Base-by-base conservation (phyloP, 2,797 vertebrate genomes). In the Hirundo rustica region DNA sequence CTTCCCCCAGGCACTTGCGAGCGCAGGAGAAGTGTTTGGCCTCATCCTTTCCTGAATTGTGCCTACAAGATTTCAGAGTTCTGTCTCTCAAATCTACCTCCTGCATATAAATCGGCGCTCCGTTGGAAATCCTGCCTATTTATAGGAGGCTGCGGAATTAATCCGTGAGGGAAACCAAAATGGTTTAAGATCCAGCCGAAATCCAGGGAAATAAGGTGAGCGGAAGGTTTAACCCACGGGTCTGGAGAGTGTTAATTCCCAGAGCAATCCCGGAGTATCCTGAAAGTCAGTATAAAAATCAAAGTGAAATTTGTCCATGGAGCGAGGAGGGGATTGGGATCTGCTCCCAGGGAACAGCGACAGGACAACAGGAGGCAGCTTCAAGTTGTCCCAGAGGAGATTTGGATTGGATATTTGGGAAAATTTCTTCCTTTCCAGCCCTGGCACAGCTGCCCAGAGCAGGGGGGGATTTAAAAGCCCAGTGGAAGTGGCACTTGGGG, bases 1-100 rank as follows among this genome's bases (percentile, higher is more conserved):
- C 92, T 80, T 93, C 94, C 80, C 92, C 91, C 96, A 90, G 83
- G 73, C 81, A 21, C 84, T 91, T 83, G 84, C 42, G 66, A 95
- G 82, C 10, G 7, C 72, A 44, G 75, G 78, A 78, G 92, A 95
- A 97, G 93, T 91, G 85, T 96, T 93, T 91, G 67, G 55, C 58
- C 93, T 97, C 90, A 38, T 81, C n/a, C 76, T 67, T 87, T 68
- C 87, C 87, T 74, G 34, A 85, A 77, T 4, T 76, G 80, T 96
- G 84, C 79, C 81, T 64, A 48, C 66, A 60, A 60, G 70, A 93
- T 27, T 61, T 18, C 64, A 74, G 66, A 77, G 30, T 21, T 88
- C 29, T 11, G 74, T 87, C 74, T 88, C 61, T 77, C 95, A 82
- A 93, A 84, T 64, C 65, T 45, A 20, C 79, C 81, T 88, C 26